Conservation (phyloP, 2,888 invertebrate genomes). For the Luperina testacea region DNA sequence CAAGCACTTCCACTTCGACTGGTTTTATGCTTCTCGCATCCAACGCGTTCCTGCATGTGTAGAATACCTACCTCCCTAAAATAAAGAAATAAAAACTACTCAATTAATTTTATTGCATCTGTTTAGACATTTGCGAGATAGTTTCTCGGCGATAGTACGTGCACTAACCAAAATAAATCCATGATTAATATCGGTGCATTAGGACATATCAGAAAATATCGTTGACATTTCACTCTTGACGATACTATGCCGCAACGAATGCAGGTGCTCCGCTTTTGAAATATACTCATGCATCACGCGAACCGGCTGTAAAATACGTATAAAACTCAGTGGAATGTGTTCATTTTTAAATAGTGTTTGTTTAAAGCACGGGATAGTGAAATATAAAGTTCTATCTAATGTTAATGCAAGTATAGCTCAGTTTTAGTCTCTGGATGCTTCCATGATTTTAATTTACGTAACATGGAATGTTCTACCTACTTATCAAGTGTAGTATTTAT, state of each 20-base stretch:
- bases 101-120: slow-evolving; percentile 25
- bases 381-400: slow-evolving; percentile 31
- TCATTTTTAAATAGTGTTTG: slow-evolving; percentile 35
- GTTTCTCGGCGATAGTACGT: slow-evolving; percentile 64
- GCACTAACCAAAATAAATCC: slow-evolving; percentile 73
- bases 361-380: slow-evolving; percentile 24
- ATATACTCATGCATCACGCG: slow-evolving; percentile 26
- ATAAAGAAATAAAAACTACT: neutral
- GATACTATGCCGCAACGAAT: slow-evolving; percentile 44
- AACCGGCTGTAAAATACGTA: slow-evolving; percentile 21
- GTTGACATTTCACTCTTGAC: slow-evolving; percentile 77
- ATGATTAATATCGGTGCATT: slow-evolving; percentile 76
- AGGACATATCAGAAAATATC: slow-evolving; percentile 72
- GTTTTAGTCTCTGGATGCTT: slow-evolving; percentile 19
- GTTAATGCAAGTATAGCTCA: slow-evolving; percentile 2
- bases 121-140: slow-evolving; percentile 40
- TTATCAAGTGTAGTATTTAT: neutral
- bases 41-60: too few relatives aligned
- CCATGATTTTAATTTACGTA: neutral
- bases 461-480: neutral
- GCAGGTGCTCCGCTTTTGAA: slow-evolving; percentile 63
- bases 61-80: neutral
- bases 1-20: too few relatives aligned
- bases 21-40: too few relatives aligned
- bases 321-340: slow-evolving; percentile 18